Base-by-base conservation (phyloP, 2,888 invertebrate species). In the Drosophila fungiperda region DNA sequence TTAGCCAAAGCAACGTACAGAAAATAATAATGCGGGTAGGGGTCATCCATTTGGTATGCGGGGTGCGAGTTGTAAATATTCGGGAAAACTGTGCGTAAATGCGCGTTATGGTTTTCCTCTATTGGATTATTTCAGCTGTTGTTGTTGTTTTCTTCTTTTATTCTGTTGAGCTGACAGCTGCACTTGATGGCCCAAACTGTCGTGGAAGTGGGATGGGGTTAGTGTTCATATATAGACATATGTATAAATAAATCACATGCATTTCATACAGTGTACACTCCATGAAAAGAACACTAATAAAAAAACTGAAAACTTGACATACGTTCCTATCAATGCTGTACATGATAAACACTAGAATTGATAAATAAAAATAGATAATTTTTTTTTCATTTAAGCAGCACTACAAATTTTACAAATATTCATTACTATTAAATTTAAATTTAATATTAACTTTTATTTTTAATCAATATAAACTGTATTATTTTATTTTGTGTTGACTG, bases 121-220 rank as follows among this genome's bases (percentile, higher is more conserved):
- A 23, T 66, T 54, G 66, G 33, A 26, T 69, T 62, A n/a, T 71
- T 83, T 83, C 83, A 83, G 78, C 84, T 79, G 76, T 63, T 68
- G 77, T 35, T 72, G 40, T n/a, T 61, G 52, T 20, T 66, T 15
- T 20, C 11, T 50, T 52, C 20, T 33, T 33, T 4, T 20, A 33
- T 33, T 50, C 26, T 45, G 23, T 26, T 17, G 32, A 12, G 35
- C 38, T 66, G 80, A 75, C 80, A 78, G 83, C 83, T 71, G 82
- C 81, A 80, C 68, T 80, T 80, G 83, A 82, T 75, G 80, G 64
- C 70, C 66, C 49, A 54, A 78, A 68, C 66, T 58, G 53, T 35
- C 23, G 29, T 23, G 7, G 15, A 8, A 45, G 7, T 45, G 20
- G 7, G 15, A 45, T 45, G 45, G 20, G 7, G 20, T 23, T 59